phyloP scores from a whole-genome alignment of 2,888 invertebrate species.

The Pristionchus mayeri region DNA sequence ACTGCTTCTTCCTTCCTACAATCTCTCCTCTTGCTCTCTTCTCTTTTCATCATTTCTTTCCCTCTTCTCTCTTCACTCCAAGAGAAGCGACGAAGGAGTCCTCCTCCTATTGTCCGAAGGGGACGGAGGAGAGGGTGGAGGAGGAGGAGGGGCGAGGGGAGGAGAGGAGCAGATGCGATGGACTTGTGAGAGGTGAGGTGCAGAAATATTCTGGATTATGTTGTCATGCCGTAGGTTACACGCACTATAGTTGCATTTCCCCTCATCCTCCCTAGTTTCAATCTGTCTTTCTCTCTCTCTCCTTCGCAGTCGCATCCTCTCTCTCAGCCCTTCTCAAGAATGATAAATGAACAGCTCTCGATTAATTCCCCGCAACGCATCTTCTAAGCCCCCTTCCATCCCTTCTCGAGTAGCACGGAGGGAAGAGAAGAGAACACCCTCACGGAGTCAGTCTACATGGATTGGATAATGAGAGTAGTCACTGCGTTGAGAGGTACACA shows the following conservation, averaged over 20 bases:
- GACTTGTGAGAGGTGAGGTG: neutral
- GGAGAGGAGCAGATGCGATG: too few species aligned
- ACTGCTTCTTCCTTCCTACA: constrained; percentile 30
- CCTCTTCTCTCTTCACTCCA: constrained; percentile 38
- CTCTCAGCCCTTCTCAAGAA: constrained; percentile 24
- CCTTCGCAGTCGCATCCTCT: too few species aligned
- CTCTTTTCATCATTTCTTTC: constrained; percentile 42
- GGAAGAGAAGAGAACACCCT: too few species aligned
- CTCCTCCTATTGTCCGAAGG: constrained; percentile 35
- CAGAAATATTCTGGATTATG: neutral
- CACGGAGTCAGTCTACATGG: too few species aligned
- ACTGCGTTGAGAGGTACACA: too few species aligned
- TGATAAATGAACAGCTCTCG: constrained; percentile 42
- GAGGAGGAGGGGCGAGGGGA: neutral
- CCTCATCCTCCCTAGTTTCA: neutral
- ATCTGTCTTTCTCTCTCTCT: neutral
- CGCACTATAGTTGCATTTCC: neutral
- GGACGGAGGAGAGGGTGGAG: neutral
- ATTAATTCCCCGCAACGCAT: constrained; percentile 34
- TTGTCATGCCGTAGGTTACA: neutral
- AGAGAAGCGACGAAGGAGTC: constrained; percentile 25
- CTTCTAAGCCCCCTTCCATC: constrained; percentile 19
- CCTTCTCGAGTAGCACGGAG: too few species aligned
- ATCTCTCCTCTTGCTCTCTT: constrained; percentile 34
- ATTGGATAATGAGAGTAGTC: too few species aligned